Evolutionary conservation across 2,797 vertebrate genomes (phyloP).

Genomic region (Ceyx erithaca): DNA sequence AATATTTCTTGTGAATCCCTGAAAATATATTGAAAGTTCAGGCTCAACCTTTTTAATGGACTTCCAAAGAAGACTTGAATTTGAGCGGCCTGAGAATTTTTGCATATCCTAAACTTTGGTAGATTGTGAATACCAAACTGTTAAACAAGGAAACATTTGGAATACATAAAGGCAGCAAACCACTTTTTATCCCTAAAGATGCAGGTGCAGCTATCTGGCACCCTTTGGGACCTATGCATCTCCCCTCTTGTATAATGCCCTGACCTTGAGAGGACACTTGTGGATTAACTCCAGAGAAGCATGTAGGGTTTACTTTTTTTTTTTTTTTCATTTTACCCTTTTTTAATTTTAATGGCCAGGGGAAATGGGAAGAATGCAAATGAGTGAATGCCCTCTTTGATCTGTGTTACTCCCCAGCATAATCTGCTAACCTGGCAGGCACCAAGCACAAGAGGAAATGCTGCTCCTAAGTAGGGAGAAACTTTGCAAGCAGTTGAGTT

Average conservation of each 20-base stretch:
- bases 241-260: background rate
- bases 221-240: background rate
- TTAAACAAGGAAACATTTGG: background rate
- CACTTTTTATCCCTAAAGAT: background rate
- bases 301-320: fast-evolving
- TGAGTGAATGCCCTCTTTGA: constrained; percentile 48
- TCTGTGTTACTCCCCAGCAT: background rate
- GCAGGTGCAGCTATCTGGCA: background rate
- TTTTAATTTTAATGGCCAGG: background rate
- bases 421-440: constrained; percentile 60
- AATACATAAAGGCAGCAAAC: background rate
- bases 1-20: background rate
- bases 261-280: background rate
- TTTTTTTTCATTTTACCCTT: background rate
- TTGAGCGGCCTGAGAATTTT: background rate
- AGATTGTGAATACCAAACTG: background rate
- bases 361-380: constrained; percentile 58
- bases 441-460: background rate
- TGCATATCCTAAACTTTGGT: background rate
- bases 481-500: background rate
- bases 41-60: background rate
- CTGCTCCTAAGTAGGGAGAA: background rate
- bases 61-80: background rate
- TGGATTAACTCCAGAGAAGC: background rate
- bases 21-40: background rate